Evolutionary conservation across 2,113 vertebrate species (phyloP), one percentile per base, ranked within the genome.

Genomic region (Clarias macrocephalus): DNA sequence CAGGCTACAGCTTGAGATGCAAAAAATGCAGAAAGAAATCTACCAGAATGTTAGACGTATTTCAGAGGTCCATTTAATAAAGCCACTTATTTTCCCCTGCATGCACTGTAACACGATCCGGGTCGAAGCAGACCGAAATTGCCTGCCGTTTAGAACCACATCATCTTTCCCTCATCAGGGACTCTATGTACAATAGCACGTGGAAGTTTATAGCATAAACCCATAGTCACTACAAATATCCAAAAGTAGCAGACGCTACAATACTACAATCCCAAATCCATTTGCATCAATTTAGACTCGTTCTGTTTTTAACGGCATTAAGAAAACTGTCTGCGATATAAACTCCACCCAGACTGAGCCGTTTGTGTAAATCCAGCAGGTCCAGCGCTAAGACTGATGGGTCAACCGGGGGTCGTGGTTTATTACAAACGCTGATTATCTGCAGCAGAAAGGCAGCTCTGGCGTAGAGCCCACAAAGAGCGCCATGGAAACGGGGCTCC

Each of bases 401-500:
- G 18, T 94, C 65, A 56, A 84, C 90, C 8, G 88, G 80, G 65
- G 92, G 19, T 48, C 37, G 89, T 1, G 85, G 16, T 23, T 89
- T 87, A 33, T 91, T 86, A 18, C 93, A 93, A 2, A 88, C 79
- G 72, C 89, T 91, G 89, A 94, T 81, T 0, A 91, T 88, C 0
- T 1, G 91, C 19, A 90, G 91, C 11, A 90, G 89, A 85, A 98
- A 89, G 85, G 0, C 86, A 0, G 94, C 92, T 81, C 92, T 93
- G 82, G 92, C 90, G 15, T 97, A 89, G 88, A 97, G 93, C 59
- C 93, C 83, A 0, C 94, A 91, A 68, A 96, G 79, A 0, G 94
- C 91, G 18, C 79, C 42, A 59, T 95, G 94, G 84, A 97, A 94
- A 76, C 66, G 90, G 18, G 95, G 92, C 81, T 96, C 94, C 59